phyloP scores from a whole-genome alignment of 2,888 invertebrate species.

The Yponomeuta cagnagella region DNA sequence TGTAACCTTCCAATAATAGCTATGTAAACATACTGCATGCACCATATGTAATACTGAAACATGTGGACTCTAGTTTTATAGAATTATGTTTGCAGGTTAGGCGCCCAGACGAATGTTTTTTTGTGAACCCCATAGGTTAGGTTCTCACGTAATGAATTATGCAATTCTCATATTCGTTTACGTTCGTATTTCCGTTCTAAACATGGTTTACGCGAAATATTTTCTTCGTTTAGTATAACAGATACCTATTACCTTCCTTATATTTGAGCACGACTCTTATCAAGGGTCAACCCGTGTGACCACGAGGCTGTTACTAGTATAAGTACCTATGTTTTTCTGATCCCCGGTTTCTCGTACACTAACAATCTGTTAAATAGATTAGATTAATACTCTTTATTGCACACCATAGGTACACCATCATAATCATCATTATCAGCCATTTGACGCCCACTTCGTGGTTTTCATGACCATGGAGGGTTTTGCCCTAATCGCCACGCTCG shows the following conservation, averaged over 20 bases:
- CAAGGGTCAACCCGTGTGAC: no score
- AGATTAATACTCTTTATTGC: no score
- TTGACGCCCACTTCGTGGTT: no score
- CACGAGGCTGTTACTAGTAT: no score
- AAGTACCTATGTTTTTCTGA: no score
- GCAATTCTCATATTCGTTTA: neutral
- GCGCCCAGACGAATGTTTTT: neutral
- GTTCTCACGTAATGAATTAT: neutral
- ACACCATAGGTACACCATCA: no score
- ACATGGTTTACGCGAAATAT: neutral
- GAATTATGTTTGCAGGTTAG: neutral
- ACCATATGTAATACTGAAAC: neutral
- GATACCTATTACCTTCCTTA: neutral
- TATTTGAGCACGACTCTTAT: neutral
- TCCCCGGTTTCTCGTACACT: no score
- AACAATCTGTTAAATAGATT: no score
- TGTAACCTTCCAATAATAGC: neutral
- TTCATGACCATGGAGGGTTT: no score
- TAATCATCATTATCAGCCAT: no score
- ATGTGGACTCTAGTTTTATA: neutral
- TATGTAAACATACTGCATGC: neutral
- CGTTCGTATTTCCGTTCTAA: neutral
- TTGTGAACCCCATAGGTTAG: neutral
- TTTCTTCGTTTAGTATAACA: neutral
- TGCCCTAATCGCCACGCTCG: no score